phyloP scores from a whole-genome alignment of 2,113 vertebrate genomes.

The Tyto alba region DNA sequence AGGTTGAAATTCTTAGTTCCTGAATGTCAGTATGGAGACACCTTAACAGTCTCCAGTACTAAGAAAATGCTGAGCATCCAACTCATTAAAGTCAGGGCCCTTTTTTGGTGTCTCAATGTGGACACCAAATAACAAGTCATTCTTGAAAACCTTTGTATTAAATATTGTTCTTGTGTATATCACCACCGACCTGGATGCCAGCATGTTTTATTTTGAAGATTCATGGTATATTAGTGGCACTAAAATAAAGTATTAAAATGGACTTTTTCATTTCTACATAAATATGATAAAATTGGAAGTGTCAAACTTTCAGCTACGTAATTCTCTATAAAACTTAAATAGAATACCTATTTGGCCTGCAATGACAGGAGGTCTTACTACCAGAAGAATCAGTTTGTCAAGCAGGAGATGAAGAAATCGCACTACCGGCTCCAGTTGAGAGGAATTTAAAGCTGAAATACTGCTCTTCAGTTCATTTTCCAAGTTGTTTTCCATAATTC shows the following conservation, averaged over 20 bases:
- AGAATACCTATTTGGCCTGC: slow-evolving; percentile 96
- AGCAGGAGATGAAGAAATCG: slow-evolving; percentile 97
- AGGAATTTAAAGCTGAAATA: slow-evolving; percentile 90
- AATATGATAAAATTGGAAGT: slow-evolving; percentile 37
- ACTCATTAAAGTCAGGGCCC: background rate
- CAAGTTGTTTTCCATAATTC: slow-evolving; percentile 98
- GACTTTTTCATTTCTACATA: slow-evolving; percentile 45
- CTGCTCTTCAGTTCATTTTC: slow-evolving; percentile 95
- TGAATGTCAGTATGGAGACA: background rate
- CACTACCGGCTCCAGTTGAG: slow-evolving; percentile 94
- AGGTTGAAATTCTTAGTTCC: background rate
- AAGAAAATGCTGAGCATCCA: background rate
- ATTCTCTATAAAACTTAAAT: slow-evolving; percentile 55
- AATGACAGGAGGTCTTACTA: slow-evolving; percentile 95
- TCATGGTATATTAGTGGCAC: background rate
- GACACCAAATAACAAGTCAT: background rate
- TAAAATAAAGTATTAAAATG: slow-evolving; percentile 28
- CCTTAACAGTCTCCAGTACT: background rate
- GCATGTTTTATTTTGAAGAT: slow-evolving; percentile 44
- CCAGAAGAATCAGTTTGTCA: slow-evolving; percentile 94
- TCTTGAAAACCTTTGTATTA: background rate
- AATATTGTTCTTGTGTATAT: background rate
- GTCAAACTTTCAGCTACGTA: slow-evolving; percentile 33
- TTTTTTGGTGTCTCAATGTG: background rate
- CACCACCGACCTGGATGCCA: background rate